Base-by-base conservation (phyloP, 2,888 invertebrate species). In the Chymomyza caudatula region DNA sequence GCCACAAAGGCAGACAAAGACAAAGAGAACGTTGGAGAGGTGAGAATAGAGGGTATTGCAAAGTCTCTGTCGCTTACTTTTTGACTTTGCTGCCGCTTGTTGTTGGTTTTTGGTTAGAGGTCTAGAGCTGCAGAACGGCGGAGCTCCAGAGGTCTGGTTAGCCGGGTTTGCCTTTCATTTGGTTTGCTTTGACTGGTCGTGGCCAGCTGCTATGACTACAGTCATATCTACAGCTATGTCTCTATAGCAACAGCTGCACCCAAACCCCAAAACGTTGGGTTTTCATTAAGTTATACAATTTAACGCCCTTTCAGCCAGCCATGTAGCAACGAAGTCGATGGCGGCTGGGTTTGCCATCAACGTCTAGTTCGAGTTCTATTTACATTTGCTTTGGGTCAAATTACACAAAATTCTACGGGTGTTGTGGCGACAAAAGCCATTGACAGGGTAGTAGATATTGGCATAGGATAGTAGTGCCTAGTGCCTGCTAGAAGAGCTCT, bases 361-460 rank as follows among this genome's bases (percentile, higher is more conserved):
- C 49, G 71, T 68, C 67, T 71, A 76, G 78, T 81, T 67, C 69
- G 72, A 84, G 78, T 83, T 87, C 85, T 88, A 88, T 88, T 88
- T 88, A 88, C 88, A 88, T 88, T 88, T 88, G 88, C 88, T 88
- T 88, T 88, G 87, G 88, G 88, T 88, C 88, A 88, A 88, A 88
- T 88, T 88, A 88, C 88, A 88, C 86, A 83, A 79, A 84, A 80
- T 80, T 84, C 84, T 85, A 85, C 82, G 82, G 84, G 85, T 83
- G 82, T 85, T 83, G 82, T 66, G 83, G 83, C 76, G 76, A 78
- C 83, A 83, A 76, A 78, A 82, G 77, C 84, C 85, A 82, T 82
- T 78, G 80, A 71, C 83, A 64, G 60, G 44, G 51, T 49, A 5
- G 23, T 13, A 17, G 20, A 51, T 19, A 47, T 47, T n/a, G 51